A percentile compares a stretch with the other conserved stretches of the same genome.
phyloP scores from a whole-genome alignment of 2,113 vertebrate genomes.

The Tautogolabrus adspersus region DNA sequence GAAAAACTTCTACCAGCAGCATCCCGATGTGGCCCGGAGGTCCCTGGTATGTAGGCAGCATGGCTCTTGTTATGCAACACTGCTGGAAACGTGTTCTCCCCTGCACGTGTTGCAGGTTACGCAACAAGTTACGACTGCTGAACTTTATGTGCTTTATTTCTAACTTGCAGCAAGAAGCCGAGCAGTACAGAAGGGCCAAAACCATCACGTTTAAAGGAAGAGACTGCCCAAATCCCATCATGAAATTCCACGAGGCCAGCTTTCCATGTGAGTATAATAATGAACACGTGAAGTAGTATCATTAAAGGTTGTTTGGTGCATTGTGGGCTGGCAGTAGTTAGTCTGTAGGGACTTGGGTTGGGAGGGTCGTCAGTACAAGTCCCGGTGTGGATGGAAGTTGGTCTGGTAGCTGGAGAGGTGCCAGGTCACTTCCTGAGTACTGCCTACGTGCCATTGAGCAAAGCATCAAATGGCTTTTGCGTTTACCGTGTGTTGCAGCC shows the following conservation, averaged over 20 bases:
- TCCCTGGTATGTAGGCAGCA: conserved; percentile 80
- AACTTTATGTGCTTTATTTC: neutral
- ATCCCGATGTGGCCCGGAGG: conserved; percentile 90
- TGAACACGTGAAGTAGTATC: fast-evolving
- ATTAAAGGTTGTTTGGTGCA: fast-evolving
- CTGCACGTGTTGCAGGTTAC: conserved; percentile 49
- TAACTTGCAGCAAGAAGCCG: conserved; percentile 91
- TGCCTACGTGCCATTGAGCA: no score
- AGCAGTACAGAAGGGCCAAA: conserved; percentile 92
- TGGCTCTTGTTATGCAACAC: conserved; percentile 42
- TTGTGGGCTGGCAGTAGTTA: no score
- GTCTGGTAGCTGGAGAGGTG: no score
- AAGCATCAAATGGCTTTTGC: no score
- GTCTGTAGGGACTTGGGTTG: no score
- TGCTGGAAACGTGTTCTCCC: neutral
- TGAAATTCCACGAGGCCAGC: conserved; percentile 94
- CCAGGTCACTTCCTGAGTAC: no score
- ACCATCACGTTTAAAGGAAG: conserved; percentile 93
- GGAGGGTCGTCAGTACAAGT: no score
- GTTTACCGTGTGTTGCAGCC: no score
- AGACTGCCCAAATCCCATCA: conserved; percentile 93
- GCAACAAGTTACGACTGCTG: neutral
- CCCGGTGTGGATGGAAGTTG: no score
- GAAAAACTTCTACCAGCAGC: conserved; percentile 98
- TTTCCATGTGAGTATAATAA: conserved; percentile 93